phyloP scores from a whole-genome alignment of 2,888 invertebrate genomes.

The Thymelicus sylvestris region DNA sequence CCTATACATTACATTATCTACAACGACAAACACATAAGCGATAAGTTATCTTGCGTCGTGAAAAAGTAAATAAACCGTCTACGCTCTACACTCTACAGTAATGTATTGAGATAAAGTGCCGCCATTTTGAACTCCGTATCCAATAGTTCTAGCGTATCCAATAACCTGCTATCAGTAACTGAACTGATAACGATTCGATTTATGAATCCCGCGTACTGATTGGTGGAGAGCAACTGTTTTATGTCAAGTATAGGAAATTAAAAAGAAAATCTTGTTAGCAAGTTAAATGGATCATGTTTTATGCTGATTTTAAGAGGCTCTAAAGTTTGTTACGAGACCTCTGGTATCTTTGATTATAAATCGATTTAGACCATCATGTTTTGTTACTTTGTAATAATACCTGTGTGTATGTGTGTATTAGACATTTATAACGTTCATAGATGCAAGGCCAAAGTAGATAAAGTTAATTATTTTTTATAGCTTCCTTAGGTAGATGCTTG shows the following conservation, averaged over 20 bases:
- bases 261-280: slow-evolving; percentile 66
- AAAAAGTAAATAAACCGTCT: slow-evolving; percentile 59
- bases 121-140: slow-evolving; percentile 78
- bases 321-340: slow-evolving; percentile 16
- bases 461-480: not conserved
- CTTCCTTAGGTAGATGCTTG: no score
- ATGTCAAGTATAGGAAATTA: slow-evolving; percentile 61
- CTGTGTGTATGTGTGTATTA: not conserved
- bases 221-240: slow-evolving; percentile 56
- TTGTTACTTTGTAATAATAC: not conserved
- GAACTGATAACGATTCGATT: slow-evolving; percentile 77
- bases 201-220: slow-evolving; percentile 68
- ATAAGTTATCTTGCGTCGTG: slow-evolving; percentile 59
- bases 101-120: slow-evolving; percentile 65
- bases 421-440: not conserved
- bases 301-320: slow-evolving; percentile 25
- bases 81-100: slow-evolving; percentile 49
- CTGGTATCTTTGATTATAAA: slow-evolving; percentile 8
- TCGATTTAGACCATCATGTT: not conserved
- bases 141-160: slow-evolving; percentile 63
- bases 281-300: slow-evolving; percentile 60
- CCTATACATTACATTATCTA: slow-evolving; percentile 10
- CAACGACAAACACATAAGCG: slow-evolving; percentile 13
- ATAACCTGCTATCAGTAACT: slow-evolving; percentile 62
- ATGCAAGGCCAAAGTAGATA: not conserved